A percentile compares a stretch with the other conserved stretches of the same genome.
Conservation (phyloP, 1,140 invertebrate species). For the Condylostylus longicornis region DNA sequence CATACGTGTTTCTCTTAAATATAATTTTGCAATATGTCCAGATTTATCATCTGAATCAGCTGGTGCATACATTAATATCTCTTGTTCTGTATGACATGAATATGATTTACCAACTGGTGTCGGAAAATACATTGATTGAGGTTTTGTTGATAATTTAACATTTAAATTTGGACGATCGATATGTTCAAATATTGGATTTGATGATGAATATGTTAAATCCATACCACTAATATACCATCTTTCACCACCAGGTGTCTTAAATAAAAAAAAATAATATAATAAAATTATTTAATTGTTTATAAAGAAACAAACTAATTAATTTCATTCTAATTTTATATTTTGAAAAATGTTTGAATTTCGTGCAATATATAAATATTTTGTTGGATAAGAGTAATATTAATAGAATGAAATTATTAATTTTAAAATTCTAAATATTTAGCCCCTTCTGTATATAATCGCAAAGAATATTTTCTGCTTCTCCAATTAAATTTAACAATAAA, state of each 20-base stretch:
- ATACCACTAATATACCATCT: constrained; percentile 67
- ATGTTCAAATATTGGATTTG: constrained; percentile 37
- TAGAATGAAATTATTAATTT: too few species aligned
- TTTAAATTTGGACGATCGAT: constrained; percentile 34
- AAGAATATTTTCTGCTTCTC: too few species aligned
- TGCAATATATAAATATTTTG: too few species aligned
- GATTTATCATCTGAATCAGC: constrained; percentile 26
- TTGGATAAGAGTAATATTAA: too few species aligned
- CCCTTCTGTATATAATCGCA: too few species aligned
- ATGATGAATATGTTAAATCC: constrained; percentile 45
- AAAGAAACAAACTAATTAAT: neutral
- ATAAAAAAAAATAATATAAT: neutral
- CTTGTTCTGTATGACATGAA: constrained; percentile 49
- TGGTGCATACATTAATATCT: constrained; percentile 27
- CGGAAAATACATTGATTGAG: constrained; percentile 52
- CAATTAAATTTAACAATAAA: constrained; percentile 1
- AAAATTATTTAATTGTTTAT: constrained; percentile 1
- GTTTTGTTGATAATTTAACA: constrained; percentile 40
- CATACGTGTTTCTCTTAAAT: constrained; percentile 39
- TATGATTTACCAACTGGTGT: constrained; percentile 76
- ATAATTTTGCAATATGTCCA: constrained; percentile 38
- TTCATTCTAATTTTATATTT: neutral
- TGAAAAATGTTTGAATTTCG: too few species aligned
- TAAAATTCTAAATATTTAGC: too few species aligned
- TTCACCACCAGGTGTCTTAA: constrained; percentile 54